Evolutionary conservation across 2,888 invertebrate genomes (phyloP).

Genomic region (Parnassius apollo): DNA sequence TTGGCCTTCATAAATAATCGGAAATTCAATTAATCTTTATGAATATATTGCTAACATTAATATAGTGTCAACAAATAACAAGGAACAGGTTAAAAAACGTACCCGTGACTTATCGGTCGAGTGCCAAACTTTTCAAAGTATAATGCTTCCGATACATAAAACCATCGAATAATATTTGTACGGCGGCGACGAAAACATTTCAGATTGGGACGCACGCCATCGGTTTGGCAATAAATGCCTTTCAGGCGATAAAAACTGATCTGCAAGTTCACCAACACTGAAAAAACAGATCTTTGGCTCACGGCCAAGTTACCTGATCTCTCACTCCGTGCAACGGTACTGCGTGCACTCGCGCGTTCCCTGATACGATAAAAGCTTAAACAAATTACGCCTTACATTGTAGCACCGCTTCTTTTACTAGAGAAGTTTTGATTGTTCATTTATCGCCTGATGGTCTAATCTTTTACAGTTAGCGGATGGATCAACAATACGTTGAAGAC

Average conservation of each 20-base stretch:
- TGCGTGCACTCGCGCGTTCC: constrained; percentile 21
- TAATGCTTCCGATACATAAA: constrained; percentile 80
- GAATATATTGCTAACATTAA: too few species aligned
- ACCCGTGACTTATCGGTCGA: constrained; percentile 31
- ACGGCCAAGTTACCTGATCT: constrained; percentile 73
- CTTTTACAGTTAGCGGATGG: background rate
- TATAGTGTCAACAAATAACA: too few species aligned
- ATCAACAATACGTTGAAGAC: background rate
- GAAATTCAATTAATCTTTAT: too few species aligned
- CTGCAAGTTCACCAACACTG: constrained; percentile 77
- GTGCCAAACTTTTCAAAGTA: constrained; percentile 75
- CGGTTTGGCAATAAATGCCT: constrained; percentile 79
- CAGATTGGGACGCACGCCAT: constrained; percentile 66
- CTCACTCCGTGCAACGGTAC: constrained; percentile 1
- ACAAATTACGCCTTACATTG: constrained; percentile 73
- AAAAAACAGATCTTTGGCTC: constrained; percentile 79
- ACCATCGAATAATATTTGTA: constrained; percentile 76
- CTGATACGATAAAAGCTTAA: constrained; percentile 65
- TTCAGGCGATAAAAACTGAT: constrained; percentile 81
- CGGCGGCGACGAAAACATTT: constrained; percentile 66
- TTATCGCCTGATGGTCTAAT: constrained; percentile 60
- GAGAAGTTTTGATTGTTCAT: constrained; percentile 72
- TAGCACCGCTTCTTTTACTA: constrained; percentile 69
- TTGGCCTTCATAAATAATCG: too few species aligned
- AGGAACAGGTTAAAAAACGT: too few species aligned